Evolutionary conservation across 2,888 invertebrate species (phyloP).

Genomic region (Metalampra italica): DNA sequence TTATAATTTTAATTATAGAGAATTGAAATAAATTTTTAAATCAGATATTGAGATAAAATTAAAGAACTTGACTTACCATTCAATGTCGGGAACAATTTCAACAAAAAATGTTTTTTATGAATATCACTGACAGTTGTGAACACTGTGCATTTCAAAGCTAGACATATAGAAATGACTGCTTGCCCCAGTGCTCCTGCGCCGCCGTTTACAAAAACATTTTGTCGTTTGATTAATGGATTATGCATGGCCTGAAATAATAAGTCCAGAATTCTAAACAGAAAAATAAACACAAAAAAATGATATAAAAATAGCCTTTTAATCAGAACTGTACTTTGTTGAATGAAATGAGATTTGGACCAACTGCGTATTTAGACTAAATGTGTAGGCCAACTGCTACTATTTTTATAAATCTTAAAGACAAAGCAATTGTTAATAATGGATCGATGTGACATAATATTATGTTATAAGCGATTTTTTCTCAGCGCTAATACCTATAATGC

Average conservation of each 20-base stretch:
- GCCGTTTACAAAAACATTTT: slow-evolving; percentile 34
- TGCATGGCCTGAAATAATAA: slow-evolving; percentile 24
- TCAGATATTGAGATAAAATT: background rate
- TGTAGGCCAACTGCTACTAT: no score
- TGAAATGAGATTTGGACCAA: no score
- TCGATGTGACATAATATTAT: no score
- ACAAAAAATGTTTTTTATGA: slow-evolving; percentile 34
- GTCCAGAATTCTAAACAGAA: no score
- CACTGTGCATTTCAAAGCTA: slow-evolving; percentile 33
- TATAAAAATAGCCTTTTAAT: no score
- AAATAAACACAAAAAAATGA: background rate
- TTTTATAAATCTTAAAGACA: no score
- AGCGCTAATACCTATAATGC: no score
- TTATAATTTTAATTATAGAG: background rate
- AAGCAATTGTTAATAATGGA: no score
- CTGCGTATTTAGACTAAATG: no score
- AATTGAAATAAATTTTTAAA: no score
- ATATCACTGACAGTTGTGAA: slow-evolving; percentile 37
- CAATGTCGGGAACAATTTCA: slow-evolving; percentile 37
- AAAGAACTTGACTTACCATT: slow-evolving; percentile 26
- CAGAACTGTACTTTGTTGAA: no score
- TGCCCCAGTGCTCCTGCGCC: slow-evolving; percentile 47
- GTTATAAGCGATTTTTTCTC: no score
- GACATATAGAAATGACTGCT: slow-evolving; percentile 41
- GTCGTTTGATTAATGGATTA: slow-evolving; percentile 13